These are phyloP conservation scores for Microplitis deprimator DNA, from an alignment of 2,888 invertebrate genomes.

Conservation along the genomic window DNA sequence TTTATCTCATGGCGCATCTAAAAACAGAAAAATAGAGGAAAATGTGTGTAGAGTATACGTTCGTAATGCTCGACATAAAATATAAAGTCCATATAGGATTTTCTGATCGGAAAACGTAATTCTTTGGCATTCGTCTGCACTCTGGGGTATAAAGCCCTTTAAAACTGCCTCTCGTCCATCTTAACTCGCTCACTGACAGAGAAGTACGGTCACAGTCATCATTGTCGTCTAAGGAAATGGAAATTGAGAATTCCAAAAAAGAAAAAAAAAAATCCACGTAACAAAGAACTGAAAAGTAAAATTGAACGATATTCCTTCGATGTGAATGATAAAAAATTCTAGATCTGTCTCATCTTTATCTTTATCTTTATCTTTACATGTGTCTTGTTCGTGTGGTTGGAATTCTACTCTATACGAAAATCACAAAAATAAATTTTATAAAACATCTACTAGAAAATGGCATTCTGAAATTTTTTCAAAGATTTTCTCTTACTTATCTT, in stretches of 20 bases:
- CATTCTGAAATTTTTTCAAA: not conserved
- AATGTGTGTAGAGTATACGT: constrained; percentile 13
- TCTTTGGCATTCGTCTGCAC: constrained; percentile 38
- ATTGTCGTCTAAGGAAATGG: constrained; percentile 3
- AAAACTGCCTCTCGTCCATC: constrained; percentile 38
- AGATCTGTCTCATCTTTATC: not conserved
- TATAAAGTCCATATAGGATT: constrained; percentile 26
- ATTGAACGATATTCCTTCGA: constrained; percentile 2
- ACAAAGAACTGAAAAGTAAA: constrained; percentile 20
- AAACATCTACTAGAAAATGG: not conserved
- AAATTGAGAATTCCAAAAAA: not conserved
- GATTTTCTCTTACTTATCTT: no score
- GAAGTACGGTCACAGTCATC: constrained; percentile 15
- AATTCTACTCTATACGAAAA: no score
- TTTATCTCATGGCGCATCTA: not conserved
- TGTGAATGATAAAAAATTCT: constrained; percentile 1
- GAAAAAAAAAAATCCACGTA: not conserved
- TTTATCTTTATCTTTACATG: not conserved
- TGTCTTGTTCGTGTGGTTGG: no score
- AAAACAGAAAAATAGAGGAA: constrained; percentile 3
- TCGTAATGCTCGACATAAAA: constrained; percentile 35
- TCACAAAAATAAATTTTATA: no score
- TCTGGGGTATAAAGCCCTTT: constrained; percentile 16
- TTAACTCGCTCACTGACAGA: constrained; percentile 20
- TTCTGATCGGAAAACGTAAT: constrained; percentile 23